phyloP scores from a whole-genome alignment of 2,888 invertebrate species.

The Drosophila paranaensis region DNA sequence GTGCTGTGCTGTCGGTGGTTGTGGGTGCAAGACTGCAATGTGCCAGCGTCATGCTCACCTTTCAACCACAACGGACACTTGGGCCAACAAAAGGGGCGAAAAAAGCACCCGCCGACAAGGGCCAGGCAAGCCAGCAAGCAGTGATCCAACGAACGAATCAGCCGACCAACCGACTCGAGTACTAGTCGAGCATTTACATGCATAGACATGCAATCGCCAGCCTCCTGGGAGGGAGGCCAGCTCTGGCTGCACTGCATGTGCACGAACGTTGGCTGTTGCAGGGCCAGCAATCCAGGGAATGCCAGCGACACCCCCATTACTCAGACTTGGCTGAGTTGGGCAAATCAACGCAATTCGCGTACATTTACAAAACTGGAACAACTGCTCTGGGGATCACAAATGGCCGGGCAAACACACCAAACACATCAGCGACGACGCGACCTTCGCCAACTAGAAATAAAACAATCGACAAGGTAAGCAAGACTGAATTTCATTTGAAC shows the following conservation, averaged over 20 bases:
- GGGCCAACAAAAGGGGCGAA: conserved; percentile 62
- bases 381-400: conserved; percentile 53
- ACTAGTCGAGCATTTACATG: conserved; percentile 66
- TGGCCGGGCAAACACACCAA: conserved; percentile 44
- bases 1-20: not conserved
- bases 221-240: conserved; percentile 3
- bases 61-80: conserved; percentile 79
- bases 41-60: conserved; percentile 64
- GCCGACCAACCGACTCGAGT: conserved; percentile 13
- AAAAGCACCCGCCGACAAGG: conserved; percentile 20
- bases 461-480: not conserved
- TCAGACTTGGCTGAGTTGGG: conserved; percentile 35
- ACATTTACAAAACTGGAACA: conserved; percentile 63
- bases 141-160: conserved; percentile 14
- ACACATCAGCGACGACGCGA: conserved; percentile 37
- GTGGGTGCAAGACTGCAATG: conserved; percentile 34
- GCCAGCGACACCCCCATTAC: conserved; percentile 47
- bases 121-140: conserved; percentile 20
- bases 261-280: conserved; percentile 15
- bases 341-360: conserved; percentile 54
- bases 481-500: conserved; percentile 67
- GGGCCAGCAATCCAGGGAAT: conserved; percentile 31
- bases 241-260: conserved; percentile 10
- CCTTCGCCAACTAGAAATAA: not conserved
- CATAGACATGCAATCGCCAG: conserved; percentile 63